A percentile compares a stretch with the other conserved stretches of the same genome.
Conservation (phyloP, 2,888 invertebrate species). For the Scaptomyza tumidula region DNA sequence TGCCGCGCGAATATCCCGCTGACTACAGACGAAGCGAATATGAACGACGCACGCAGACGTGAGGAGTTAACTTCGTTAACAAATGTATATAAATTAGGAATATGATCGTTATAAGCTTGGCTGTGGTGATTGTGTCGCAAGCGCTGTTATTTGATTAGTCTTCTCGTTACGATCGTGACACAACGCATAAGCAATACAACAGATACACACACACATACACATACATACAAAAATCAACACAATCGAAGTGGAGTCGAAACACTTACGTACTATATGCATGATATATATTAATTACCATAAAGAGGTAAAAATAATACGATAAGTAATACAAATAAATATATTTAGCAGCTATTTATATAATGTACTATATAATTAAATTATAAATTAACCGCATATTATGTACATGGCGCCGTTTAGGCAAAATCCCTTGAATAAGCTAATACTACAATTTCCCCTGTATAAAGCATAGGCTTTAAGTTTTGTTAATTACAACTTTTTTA, state of each 20-base stretch:
- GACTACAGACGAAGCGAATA: conserved; percentile 85
- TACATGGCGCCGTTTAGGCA: conserved; percentile 43
- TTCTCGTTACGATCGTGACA: conserved; percentile 35
- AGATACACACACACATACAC: conserved; percentile 19
- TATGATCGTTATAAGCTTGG: conserved; percentile 55
- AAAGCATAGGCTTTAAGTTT: conserved; percentile 64
- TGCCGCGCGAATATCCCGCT: conserved; percentile 85
- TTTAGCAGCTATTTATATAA: conserved; percentile 68
- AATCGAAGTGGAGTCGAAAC: conserved; percentile 25
- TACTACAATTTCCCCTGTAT: conserved; percentile 59
- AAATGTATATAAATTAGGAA: conserved; percentile 57
- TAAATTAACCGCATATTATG: conserved; percentile 40
- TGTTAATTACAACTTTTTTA: conserved; percentile 44
- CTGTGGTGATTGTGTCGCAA: conserved; percentile 34
- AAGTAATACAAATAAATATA: conserved; percentile 59
- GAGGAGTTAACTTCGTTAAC: conserved; percentile 37
- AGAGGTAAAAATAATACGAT: conserved; percentile 55
- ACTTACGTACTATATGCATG: conserved; percentile 19
- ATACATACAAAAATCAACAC: conserved; percentile 27
- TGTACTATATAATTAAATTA: conserved; percentile 49
- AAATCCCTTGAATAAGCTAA: conserved; percentile 44
- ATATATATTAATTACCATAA: conserved; percentile 46
- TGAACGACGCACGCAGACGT: conserved; percentile 81
- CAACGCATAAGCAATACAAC: conserved; percentile 12
- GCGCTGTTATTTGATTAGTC: conserved; percentile 26